Base-by-base conservation (phyloP, 2,797 vertebrate species). In the Selene dorsalis region DNA sequence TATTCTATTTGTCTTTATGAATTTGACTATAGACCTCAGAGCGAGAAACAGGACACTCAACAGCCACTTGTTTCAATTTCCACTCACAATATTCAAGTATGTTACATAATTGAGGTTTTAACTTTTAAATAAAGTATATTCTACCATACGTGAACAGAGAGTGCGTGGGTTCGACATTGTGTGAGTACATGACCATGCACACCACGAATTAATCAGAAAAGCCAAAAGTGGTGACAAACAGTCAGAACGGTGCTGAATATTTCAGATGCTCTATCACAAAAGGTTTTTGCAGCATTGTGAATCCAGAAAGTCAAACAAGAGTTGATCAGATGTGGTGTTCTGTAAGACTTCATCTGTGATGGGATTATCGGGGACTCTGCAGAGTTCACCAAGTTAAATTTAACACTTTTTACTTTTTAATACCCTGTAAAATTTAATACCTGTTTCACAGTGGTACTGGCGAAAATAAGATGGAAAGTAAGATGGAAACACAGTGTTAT, bases 21-120 rank as follows among this genome's bases (percentile, higher is more conserved):
- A 69, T 76, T 26, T 69, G 48, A 75, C 64, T 63, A 43, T 79
- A 62, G 68, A 68, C 30, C 56, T 50, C 18, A 48, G 55, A 77
- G 55, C 64, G 13, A 43, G 30, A n/a, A 38, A 57, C 22, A 43
- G 55, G 50, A 73, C 77, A 80, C 82, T 77, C 66, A 80, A 77
- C 73, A 74, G 30, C 41, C 61, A 58, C 77, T 89, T 72, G 56
- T 84, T 84, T 81, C 11, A 64, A 20, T 76, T 79, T 69, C 9
- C 59, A 62, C 71, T 79, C 16, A 60, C 14, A 74, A 55, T 56
- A 22, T 50, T 67, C 0, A 69, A 80, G 71, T 38, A 30, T 4
- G 6, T 84, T 79, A 55, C 50, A 61, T 87, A 12, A 84, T 83
- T 78, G 17, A 28, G 18, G 20, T 28, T 72, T 67, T 35, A 61